Percentiles rank a stretch among this genome's conserved stretches.
These are phyloP conservation scores for Trissolcus brochymenae DNA, from an alignment of 2,888 invertebrate genomes.

Conservation along the genomic window DNA sequence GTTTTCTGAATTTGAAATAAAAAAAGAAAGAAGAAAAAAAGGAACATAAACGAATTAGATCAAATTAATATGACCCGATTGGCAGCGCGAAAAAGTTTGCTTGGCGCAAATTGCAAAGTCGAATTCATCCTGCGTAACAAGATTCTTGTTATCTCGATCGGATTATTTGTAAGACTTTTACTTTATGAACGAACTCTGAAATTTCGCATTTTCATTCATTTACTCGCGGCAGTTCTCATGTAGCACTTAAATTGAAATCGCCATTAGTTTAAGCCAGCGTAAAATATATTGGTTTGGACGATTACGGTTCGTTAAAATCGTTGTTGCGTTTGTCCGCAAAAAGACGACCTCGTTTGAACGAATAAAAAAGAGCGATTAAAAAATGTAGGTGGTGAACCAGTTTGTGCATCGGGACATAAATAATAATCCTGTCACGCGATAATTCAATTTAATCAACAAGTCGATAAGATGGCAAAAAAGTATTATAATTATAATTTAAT, in stretches of 20 bases:
- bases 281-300: slow-evolving; percentile 11
- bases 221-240: neutral
- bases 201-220: too few relatives aligned
- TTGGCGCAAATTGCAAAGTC: too few relatives aligned
- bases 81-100: too few relatives aligned
- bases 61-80: too few relatives aligned
- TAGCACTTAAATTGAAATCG: slow-evolving; percentile 9
- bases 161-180: too few relatives aligned
- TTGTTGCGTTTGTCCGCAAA: slow-evolving; percentile 4
- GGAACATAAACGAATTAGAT: too few relatives aligned
- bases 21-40: too few relatives aligned
- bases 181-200: too few relatives aligned
- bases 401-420: slow-evolving; percentile 27
- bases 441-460: slow-evolving; percentile 45
- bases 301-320: slow-evolving; percentile 28
- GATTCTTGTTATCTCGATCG: too few relatives aligned
- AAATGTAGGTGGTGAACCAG: slow-evolving; percentile 34
- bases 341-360: neutral
- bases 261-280: slow-evolving; percentile 1
- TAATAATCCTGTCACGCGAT: slow-evolving; percentile 24
- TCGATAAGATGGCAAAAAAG: slow-evolving; percentile 20
- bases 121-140: too few relatives aligned
- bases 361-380: slow-evolving; percentile 7
- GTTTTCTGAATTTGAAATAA: too few relatives aligned
- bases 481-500: slow-evolving; percentile 25